Base-by-base conservation (phyloP, 2,113 vertebrate genomes). In the Calonectris borealis region DNA sequence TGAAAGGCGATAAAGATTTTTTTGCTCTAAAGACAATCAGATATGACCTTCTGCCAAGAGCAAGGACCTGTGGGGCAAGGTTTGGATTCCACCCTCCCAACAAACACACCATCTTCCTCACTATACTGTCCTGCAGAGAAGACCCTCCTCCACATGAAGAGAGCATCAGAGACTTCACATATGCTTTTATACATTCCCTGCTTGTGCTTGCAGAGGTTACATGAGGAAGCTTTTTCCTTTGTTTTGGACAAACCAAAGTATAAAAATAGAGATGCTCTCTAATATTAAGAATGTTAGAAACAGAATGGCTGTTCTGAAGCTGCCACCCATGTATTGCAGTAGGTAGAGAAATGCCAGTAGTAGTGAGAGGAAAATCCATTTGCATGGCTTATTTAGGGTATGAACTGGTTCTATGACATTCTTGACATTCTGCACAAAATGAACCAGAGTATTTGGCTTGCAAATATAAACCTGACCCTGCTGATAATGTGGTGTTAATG, bases 31-130 rank as follows among this genome's bases (percentile, higher is more conserved):
- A 83, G 71, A 71, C 24, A 58, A 77, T 36, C 13, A 64, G 42
- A 65, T 52, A 34, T 31, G 32, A n/a, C 7, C 9, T 55, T 87
- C 36, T 77, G 36, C 57, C 21, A 68, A 83, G 31, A 64, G 26
- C 21, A 77, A 68, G 34, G 11, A 76, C 36, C 18, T 0, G 0
- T 20, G 19, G 36, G 27, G 7, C 27, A 64, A 66, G 26, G 62
- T 29, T 38, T 72, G 48, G 22, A 83, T 62, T 62, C 22, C 11
- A 52, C 19, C 9, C 11, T 76, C 31, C 18, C 18, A n/a, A 65
- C 5, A 69, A 49, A 80, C 16, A 51, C 9, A 61, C 8, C 10
- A 49, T 32, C 40, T 71, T 93, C 21, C 11, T 73, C 25, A 20
- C 65, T 46, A 32, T 8, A 26, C 6, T 60, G 29, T 44, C 65